Evolutionary conservation across 35 echinoderm and acorn worm genomes (phyloP), one percentile per base, ranked within the genome.

Genomic region (Apostichopus californicus): DNA sequence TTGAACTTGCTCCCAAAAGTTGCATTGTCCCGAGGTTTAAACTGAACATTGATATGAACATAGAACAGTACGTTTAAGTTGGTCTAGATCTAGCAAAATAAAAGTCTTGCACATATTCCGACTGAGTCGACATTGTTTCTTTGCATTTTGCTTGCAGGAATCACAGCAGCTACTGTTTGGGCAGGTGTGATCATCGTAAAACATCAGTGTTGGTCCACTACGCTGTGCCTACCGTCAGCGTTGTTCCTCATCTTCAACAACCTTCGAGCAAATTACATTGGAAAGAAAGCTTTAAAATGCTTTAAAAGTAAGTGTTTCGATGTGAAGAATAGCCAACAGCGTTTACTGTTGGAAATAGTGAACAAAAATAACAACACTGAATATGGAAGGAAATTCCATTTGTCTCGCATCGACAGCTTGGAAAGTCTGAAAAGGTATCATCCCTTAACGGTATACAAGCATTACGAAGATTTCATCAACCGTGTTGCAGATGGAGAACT

Each of bases 381-480:
- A 12, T 92, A 92, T 55, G 91, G 91, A 9, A 81, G n/a, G 10
- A 80, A 81, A 5, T 84, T 81, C 34, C 15, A 83, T 46, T 70
- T 92, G n/a, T n/a, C 57, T 59, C 20, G 20, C 17, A 92, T 92
- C 5, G 9, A 10, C 34, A 24, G 34, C 18, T 78, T 92, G 22
- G 78, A 92, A 7, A 78, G 83, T 34, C 83, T 92, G 28, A 20
- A 66, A 26, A n/a, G 18, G n/a, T 54, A 26, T 14, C 91, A 92
- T 84, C 91, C 91, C 6, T 58, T 92, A 34, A 92, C 91, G 14
- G 80, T 56, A 3, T 92, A 92, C 25, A 46, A 92, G n/a, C 78
- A 92, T 84, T 92, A 92, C 52, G 28, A 25, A 17, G 54, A 11
- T 14, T 92, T 64, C 59, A 92, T 92, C 12, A 9, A 92, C 10